A percentile compares a stretch with the other conserved stretches of the same genome.
Evolutionary conservation across 2,888 invertebrate genomes (phyloP).

Genomic region (Hemistola chrysoprasaria): DNA sequence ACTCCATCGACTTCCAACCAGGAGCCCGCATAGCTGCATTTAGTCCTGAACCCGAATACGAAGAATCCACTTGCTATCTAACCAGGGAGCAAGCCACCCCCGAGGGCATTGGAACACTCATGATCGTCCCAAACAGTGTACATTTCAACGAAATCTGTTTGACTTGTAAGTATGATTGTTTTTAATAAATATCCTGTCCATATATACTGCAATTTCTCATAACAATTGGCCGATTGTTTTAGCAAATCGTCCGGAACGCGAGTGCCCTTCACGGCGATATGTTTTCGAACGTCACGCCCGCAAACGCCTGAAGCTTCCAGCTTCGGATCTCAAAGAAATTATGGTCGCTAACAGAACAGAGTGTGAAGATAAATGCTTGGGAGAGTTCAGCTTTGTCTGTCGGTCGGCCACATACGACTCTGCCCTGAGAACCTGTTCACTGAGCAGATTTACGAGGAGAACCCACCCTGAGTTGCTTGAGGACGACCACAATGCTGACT

Average conservation of each 20-base stretch:
- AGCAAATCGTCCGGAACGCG: conserved; percentile 92
- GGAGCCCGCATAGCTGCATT: conserved; percentile 92
- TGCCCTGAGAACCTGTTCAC: conserved; percentile 88
- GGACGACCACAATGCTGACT: conserved; percentile 93
- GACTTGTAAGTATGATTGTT: conserved; percentile 85
- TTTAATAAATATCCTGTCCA: conserved; percentile 19
- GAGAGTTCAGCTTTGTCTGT: conserved; percentile 94
- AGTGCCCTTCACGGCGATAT: conserved; percentile 94
- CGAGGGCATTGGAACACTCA: conserved; percentile 94
- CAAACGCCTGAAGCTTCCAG: conserved; percentile 90
- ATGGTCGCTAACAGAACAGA: conserved; percentile 93
- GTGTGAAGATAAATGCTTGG: conserved; percentile 94
- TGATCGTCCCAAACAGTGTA: conserved; percentile 93
- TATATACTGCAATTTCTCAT: conserved; percentile 2
- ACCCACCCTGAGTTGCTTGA: conserved; percentile 93
- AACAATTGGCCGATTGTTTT: conserved; percentile 33
- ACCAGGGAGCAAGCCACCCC: conserved; percentile 93
- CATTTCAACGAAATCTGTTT: conserved; percentile 95
- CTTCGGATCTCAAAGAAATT: conserved; percentile 92
- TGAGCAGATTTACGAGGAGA: conserved; percentile 91
- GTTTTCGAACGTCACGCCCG: conserved; percentile 94
- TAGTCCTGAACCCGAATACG: conserved; percentile 91
- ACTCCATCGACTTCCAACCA: conserved; percentile 95
- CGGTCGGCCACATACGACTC: conserved; percentile 93
- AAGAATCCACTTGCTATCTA: conserved; percentile 93